Evolutionary conservation across 2,888 invertebrate species (phyloP), one percentile per base, ranked within the genome.

Genomic region (Heliconius charithonia): DNA sequence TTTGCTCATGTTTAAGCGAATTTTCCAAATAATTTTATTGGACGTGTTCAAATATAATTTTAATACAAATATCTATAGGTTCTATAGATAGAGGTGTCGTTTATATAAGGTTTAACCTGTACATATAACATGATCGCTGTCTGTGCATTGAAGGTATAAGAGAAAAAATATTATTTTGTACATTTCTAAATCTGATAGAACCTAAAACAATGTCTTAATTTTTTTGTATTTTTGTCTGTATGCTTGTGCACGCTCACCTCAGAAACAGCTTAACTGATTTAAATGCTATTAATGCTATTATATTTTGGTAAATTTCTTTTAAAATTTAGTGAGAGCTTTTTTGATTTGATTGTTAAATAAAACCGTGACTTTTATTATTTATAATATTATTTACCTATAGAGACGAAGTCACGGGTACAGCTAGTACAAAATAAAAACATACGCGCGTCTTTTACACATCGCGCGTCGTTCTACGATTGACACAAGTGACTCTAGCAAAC

Each of bases 401-500:
- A 51, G 19, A 51, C n/a, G 22, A 59, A 59, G 59, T 10, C 59
- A 10, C 59, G n/a, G n/a, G n/a, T 7, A 10, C 3, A 12, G n/a
- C 59, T n/a, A 59, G 59, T 59, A 41, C 74, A 19, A 16, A 41
- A 37, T 59, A 67, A 67, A 37, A 37, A 78, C 29, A 62, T 12
- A 32, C 45, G 16, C n/a, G n/a, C 12, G 27, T 25, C 25, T 70
- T 56, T n/a, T 22, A 56, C 56, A 56, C 29, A 65, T 63, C 70
- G 63, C 74, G 65, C 32, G n/a, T 37, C 29, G 37, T 45, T 16
- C 81, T 83, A 86, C 87, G 89, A 91, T 93, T 94, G 92, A 93
- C 93, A 92, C 94, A 93, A 93, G 92, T 93, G 94, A 88, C 85
- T 87, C 85, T 85, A 77, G 84, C 85, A 86, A 81, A 80, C 85